Evolutionary conservation across 2,113 vertebrate species (phyloP), one percentile per base, ranked within the genome.

Genomic region (Neodon shergylaensis): DNA sequence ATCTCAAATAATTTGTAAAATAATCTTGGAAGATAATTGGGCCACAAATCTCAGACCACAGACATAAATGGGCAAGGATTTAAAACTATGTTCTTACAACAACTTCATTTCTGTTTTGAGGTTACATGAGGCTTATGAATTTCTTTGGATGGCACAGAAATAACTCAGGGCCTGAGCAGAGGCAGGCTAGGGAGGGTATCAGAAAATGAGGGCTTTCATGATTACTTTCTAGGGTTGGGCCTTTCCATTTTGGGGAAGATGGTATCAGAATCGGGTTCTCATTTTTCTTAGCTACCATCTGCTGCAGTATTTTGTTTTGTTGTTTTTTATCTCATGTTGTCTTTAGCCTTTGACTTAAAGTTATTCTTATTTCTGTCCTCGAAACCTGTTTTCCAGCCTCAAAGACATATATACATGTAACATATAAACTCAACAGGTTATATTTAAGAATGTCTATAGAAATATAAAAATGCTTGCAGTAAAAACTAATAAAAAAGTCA

Each of bases 261-360:
- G 39, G 28, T 49, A 88, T 93, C 42, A 76, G 78, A 82, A 77
- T 82, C 22, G 19, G n/a, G 36, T 77, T 94, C 14, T 82, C 28
- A 36, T 92, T 91, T 94, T 94, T 65, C 63, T 76, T 87, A 90
- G 66, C 28, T 44, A 68, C 81, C 26, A 92, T 78, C 78, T 90
- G 61, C 63, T 90, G 54, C 58, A 58, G 58, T 58, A 6, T 58
- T 58, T 58, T 52, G 12, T 52, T 52, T 52, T 52, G 12, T 52
- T 52, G 2, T 58, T 58, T 58, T 21, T 58, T 7, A 70, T 94
- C 16, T 42, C 26, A 49, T 63, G 28, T 95, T 12, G n/a, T 76
- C 77, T 91, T 95, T 36, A 89, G 26, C 22, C 49, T 39, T 47
- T 86, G 49, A 13, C 65, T 72, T 19, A 74, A 70, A 89, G 42